Percentiles rank a stretch among this genome's conserved stretches.
phyloP scores from a whole-genome alignment of 2,797 vertebrate genomes.

The Cichlasoma orientale region DNA sequence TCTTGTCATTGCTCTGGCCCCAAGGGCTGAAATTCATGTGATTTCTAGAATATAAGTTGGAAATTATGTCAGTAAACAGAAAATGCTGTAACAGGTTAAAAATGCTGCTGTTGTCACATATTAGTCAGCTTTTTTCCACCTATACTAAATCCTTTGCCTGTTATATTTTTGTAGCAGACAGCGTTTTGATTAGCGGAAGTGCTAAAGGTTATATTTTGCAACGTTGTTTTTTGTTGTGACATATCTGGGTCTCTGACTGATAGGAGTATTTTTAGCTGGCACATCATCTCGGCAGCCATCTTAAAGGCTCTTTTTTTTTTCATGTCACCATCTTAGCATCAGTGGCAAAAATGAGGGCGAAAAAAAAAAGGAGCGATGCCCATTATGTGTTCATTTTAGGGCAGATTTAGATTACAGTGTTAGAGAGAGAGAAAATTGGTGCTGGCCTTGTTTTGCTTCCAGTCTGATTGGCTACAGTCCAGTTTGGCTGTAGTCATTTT shows the following conservation, averaged over 20 bases:
- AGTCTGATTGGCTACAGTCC: constrained; percentile 10
- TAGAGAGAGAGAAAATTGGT: background rate
- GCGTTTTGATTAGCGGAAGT: constrained; percentile 19
- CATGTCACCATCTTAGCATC: constrained; percentile 52
- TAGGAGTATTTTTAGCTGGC: constrained; percentile 67
- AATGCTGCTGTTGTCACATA: background rate
- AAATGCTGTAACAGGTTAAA: background rate
- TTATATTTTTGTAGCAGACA: constrained; percentile 9
- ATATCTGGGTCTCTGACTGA: constrained; percentile 68
- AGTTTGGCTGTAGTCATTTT: constrained; percentile 13
- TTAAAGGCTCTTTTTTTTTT: constrained; percentile 64
- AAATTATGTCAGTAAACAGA: background rate
- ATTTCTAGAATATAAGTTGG: background rate
- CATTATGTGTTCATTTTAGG: constrained; percentile 23
- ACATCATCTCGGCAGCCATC: constrained; percentile 65
- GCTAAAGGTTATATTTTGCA: constrained; percentile 53
- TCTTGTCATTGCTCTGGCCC: constrained; percentile 5
- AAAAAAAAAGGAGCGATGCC: constrained; percentile 9
- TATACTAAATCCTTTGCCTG: constrained; percentile 3
- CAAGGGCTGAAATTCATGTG: background rate
- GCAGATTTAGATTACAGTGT: constrained; percentile 20
- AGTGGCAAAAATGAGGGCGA: constrained; percentile 24
- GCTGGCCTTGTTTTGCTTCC: constrained; percentile 2
- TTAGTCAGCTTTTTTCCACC: constrained; percentile 12
- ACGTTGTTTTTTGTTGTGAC: constrained; percentile 57